These are phyloP conservation scores for Osmoderma eremita DNA, from an alignment of 2,888 invertebrate species.

Conservation along the genomic window DNA sequence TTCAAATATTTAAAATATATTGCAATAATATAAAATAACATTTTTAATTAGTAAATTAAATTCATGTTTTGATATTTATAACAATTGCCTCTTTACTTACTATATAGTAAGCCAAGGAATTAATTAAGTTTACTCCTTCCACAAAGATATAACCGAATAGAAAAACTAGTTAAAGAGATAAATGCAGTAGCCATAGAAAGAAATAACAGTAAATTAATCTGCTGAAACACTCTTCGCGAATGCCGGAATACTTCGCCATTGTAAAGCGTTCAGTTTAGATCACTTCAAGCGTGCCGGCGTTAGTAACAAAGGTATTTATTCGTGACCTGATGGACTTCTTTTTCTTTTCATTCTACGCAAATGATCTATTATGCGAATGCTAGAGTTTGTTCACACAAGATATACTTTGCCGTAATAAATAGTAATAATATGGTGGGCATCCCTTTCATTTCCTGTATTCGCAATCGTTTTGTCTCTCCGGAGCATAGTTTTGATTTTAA, in stretches of 20 bases:
- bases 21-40: too few relatives aligned
- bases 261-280: conserved; percentile 19
- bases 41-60: too few relatives aligned
- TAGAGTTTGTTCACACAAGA: conserved; percentile 22
- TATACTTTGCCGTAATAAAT: conserved; percentile 16
- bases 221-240: conserved; percentile 11
- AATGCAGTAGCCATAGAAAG: neutral
- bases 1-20: too few relatives aligned
- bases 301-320: conserved; percentile 16
- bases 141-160: neutral
- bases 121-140: too few relatives aligned
- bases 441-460: conserved; percentile 26
- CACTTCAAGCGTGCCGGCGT: conserved; percentile 6
- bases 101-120: too few relatives aligned
- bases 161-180: neutral
- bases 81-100: too few relatives aligned
- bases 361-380: conserved; percentile 25
- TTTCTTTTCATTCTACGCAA: conserved; percentile 22
- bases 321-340: neutral
- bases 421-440: conserved; percentile 24
- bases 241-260: conserved; percentile 11
- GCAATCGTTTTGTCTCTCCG: conserved; percentile 9
- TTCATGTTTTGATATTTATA: too few relatives aligned
- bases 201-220: conserved; percentile 27
- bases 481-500: conserved; percentile 14